A percentile compares a stretch with the other conserved stretches of the same genome.
phyloP scores from a whole-genome alignment of 2,797 vertebrate species.

The Propithecus deckenii region DNA sequence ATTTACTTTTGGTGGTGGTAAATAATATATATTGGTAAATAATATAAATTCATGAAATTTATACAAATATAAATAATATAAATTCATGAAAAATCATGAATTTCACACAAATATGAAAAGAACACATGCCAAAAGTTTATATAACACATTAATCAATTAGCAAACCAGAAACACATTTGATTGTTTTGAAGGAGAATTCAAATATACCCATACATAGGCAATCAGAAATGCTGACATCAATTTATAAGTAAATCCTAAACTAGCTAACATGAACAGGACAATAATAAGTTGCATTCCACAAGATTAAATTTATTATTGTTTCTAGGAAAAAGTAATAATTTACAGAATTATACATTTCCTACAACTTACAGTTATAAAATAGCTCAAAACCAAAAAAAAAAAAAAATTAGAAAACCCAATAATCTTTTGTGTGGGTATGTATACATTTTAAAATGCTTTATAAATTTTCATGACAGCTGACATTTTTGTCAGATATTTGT shows the following conservation, averaged over 20 bases:
- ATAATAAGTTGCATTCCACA: not conserved
- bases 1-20: not conserved
- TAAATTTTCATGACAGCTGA: not conserved
- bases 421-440: not conserved
- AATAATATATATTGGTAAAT: not conserved
- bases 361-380: not conserved
- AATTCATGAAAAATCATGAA: not conserved
- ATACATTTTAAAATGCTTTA: not conserved
- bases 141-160: not conserved
- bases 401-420: not conserved
- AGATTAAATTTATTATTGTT: constrained; percentile 24
- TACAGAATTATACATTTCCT: not conserved
- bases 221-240: not conserved
- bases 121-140: not conserved
- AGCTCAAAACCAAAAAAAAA: constrained; percentile 10
- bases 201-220: not conserved
- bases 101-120: constrained; percentile 27
- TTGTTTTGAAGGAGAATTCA: not conserved
- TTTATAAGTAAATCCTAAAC: constrained; percentile 34
- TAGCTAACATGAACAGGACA: not conserved
- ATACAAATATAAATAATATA: no score
- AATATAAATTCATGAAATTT: no score
- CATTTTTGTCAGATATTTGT: not conserved
- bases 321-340: constrained; percentile 2
- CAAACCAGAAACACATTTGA: not conserved